These are phyloP conservation scores for Ceramica pisi DNA, from an alignment of 2,888 invertebrate species.

Conservation along the genomic window DNA sequence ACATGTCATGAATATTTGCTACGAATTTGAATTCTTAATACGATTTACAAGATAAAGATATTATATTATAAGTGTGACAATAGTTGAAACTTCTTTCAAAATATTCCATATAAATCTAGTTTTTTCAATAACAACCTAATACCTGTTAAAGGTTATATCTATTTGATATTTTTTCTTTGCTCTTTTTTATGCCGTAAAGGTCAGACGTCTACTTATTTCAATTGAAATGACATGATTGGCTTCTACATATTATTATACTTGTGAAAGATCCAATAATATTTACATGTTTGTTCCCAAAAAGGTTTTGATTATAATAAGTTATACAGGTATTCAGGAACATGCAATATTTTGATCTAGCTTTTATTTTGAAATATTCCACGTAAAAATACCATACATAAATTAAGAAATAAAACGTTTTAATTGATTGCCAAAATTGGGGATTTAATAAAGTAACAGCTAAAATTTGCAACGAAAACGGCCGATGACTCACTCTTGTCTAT, in stretches of 20 bases:
- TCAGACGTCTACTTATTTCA: constrained; percentile 24
- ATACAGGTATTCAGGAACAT: background rate
- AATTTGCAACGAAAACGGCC: no score
- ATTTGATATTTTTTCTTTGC: constrained; percentile 6
- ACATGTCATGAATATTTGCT: background rate
- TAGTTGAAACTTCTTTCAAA: background rate
- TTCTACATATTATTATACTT: constrained; percentile 2
- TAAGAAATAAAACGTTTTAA: no score
- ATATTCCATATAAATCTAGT: background rate
- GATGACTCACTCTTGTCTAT: no score
- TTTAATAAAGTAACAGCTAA: no score
- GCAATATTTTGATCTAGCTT: no score
- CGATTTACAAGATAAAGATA: background rate
- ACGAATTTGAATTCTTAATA: background rate
- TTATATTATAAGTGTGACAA: background rate
- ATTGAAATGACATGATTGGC: constrained; percentile 21
- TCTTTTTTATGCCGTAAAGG: constrained; percentile 15
- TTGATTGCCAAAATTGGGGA: no score
- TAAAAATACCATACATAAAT: no score
- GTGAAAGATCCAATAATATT: constrained; percentile 3
- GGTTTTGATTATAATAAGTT: background rate
- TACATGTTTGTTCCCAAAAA: background rate
- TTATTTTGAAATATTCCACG: no score
- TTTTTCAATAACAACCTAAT: background rate
- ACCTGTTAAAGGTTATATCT: background rate